A percentile compares a stretch with the other conserved stretches of the same genome.
Conservation (phyloP, 2,888 invertebrate species). For the Microctonus brassicae region DNA sequence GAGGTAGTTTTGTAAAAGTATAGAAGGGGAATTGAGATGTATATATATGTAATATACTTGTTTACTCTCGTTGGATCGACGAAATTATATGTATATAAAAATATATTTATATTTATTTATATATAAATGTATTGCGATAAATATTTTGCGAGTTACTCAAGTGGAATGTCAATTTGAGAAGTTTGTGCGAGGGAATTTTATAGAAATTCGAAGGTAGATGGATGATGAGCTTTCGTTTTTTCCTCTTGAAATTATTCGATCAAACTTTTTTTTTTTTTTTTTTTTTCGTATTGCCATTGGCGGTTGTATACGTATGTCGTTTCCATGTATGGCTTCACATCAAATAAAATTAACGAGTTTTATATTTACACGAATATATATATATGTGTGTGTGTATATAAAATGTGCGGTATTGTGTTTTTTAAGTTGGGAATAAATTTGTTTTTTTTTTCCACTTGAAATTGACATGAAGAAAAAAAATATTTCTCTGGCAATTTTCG, state of each 20-base stretch:
- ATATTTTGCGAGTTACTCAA: slow-evolving; percentile 27
- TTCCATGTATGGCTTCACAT: neutral
- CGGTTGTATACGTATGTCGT: neutral
- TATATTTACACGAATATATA: neutral
- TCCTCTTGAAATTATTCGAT: neutral
- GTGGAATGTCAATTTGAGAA: slow-evolving; percentile 30
- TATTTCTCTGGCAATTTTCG: neutral
- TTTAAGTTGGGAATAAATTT: slow-evolving; percentile 6
- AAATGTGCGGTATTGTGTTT: neutral
- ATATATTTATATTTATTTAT: neutral
- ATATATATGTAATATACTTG: slow-evolving; percentile 34
- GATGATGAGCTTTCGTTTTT: slow-evolving; percentile 4
- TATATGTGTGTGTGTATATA: neutral
- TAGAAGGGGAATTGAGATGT: neutral
- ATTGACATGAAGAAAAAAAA: slow-evolving; percentile 2
- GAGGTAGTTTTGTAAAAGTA: neutral
- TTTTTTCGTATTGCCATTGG: neutral
- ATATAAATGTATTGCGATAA: slow-evolving; percentile 33
- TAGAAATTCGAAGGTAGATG: slow-evolving; percentile 22
- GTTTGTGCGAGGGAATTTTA: slow-evolving; percentile 39
- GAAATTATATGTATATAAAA: slow-evolving; percentile 35
- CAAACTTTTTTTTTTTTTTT: neutral
- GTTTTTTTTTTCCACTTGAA: neutral
- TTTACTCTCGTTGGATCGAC: slow-evolving; percentile 44
- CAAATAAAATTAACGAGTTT: slow-evolving; percentile 25